A percentile compares a stretch with the other conserved stretches of the same genome.
phyloP scores from a whole-genome alignment of 2,113 vertebrate species.

The Centropristis striata region DNA sequence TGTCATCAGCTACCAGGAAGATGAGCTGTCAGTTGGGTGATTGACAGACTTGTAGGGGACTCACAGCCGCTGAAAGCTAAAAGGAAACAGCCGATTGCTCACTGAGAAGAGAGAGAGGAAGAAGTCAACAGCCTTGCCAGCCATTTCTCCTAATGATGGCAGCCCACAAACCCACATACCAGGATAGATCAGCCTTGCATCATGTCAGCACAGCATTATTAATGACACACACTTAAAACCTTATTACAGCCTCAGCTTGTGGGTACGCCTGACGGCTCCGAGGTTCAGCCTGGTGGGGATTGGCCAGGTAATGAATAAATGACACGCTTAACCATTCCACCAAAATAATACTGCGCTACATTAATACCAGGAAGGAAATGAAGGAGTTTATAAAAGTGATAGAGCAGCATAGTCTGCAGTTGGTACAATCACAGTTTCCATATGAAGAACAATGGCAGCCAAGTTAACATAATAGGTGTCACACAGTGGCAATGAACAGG shows the following conservation, averaged over 20 bases:
- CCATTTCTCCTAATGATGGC: conserved; percentile 52
- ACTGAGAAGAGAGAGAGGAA: conserved; percentile 23
- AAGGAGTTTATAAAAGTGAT: conserved; percentile 52
- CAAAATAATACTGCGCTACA: conserved; percentile 65
- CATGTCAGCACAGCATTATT: conserved; percentile 65
- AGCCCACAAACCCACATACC: conserved; percentile 70
- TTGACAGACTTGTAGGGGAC: conserved; percentile 54
- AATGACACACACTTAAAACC: conserved; percentile 76
- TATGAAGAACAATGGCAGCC: conserved; percentile 38
- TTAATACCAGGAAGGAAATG: conserved; percentile 46
- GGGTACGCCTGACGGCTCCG: conserved; percentile 36
- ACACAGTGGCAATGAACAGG: conserved; percentile 49
- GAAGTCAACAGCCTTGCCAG: conserved; percentile 21
- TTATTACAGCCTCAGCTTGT: conserved; percentile 65
- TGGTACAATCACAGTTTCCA: background rate
- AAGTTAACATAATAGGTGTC: conserved; percentile 44
- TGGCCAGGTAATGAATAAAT: conserved; percentile 78
- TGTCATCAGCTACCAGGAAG: conserved; percentile 55
- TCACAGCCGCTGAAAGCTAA: conserved; percentile 39
- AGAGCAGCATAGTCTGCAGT: background rate
- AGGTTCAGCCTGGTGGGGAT: conserved; percentile 43
- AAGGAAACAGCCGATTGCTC: conserved; percentile 51
- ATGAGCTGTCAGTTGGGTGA: conserved; percentile 67
- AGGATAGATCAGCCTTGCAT: conserved; percentile 52
- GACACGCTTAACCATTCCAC: conserved; percentile 63